Percentiles rank a stretch among this genome's conserved stretches.
Conservation (phyloP, 23 tunicate genomes). For the Aplidium turbinatum region DNA sequence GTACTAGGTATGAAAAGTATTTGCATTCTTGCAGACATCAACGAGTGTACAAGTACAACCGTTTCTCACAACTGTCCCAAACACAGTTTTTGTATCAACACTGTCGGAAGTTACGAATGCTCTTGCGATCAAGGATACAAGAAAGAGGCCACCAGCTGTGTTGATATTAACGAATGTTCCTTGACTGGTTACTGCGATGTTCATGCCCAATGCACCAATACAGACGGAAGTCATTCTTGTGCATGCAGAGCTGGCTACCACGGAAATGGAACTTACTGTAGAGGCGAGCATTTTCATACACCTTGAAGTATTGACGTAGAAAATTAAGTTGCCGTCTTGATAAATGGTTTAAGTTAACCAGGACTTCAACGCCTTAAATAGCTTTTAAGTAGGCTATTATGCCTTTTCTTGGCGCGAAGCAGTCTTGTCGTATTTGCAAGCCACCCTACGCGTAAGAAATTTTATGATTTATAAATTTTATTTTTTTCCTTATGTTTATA, state of each 20-base stretch:
- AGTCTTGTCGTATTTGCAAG: too few species aligned
- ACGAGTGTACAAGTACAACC: neutral
- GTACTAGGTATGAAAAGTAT: too few species aligned
- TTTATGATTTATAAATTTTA: too few species aligned
- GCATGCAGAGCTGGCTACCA: neutral
- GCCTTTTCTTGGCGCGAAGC: too few species aligned
- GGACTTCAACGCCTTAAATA: too few species aligned
- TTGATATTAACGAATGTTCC: constrained; percentile 4
- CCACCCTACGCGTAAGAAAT: too few species aligned
- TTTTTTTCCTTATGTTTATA: too few species aligned
- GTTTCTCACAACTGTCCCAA: neutral
- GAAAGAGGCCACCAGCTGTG: neutral
- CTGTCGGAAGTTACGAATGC: constrained; percentile 4
- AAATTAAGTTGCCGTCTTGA: too few species aligned
- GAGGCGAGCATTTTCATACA: too few species aligned
- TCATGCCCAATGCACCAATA: neutral
- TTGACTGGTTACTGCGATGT: neutral
- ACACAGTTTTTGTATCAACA: neutral
- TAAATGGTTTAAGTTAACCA: too few species aligned
- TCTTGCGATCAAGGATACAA: neutral
- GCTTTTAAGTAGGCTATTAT: too few species aligned
- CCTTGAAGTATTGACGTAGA: too few species aligned
- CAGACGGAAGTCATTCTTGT: neutral
- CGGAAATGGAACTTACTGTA: neutral
- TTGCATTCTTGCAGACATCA: neutral